Conservation (phyloP, 2,113 vertebrate species). For the Amphiprion percula region DNA sequence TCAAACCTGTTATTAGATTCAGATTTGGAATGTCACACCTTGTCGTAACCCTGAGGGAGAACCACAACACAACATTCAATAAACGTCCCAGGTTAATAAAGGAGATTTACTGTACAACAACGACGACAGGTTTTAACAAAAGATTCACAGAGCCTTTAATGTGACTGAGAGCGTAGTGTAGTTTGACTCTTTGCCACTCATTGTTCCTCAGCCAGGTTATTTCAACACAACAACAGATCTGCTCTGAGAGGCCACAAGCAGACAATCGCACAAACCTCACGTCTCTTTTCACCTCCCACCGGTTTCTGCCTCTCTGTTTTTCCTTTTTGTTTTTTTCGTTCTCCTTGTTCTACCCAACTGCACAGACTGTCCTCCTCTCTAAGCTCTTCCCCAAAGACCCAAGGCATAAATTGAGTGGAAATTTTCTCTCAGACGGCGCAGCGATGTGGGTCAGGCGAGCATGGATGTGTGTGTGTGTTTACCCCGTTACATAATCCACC, state of each 20-base stretch:
- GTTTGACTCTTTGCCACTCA: slow-evolving; percentile 18
- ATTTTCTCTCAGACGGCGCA: slow-evolving; percentile 41
- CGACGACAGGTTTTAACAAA: slow-evolving; percentile 3
- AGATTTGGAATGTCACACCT: neutral
- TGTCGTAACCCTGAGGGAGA: neutral
- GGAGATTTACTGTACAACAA: neutral
- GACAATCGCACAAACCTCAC: slow-evolving; percentile 8
- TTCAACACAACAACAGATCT: slow-evolving; percentile 46
- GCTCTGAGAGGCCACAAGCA: slow-evolving; percentile 19
- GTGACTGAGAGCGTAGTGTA: neutral
- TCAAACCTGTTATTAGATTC: neutral
- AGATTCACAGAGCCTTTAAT: neutral
- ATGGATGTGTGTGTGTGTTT: slow-evolving; percentile 9
- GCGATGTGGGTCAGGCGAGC: slow-evolving; percentile 32
- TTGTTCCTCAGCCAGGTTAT: slow-evolving; percentile 44
- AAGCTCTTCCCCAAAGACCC: slow-evolving; percentile 40
- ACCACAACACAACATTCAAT: neutral
- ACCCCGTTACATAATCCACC: slow-evolving; percentile 34
- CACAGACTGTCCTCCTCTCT: slow-evolving; percentile 8
- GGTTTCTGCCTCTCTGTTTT: neutral
- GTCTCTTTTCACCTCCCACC: neutral
- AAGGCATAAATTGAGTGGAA: slow-evolving; percentile 57
- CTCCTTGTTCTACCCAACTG: slow-evolving; percentile 9
- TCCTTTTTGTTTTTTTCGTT: neutral
- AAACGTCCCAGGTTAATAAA: neutral